Evolutionary conservation across 1,140 invertebrate genomes (phyloP).

Genomic region (Chrysomallon squamiferum): DNA sequence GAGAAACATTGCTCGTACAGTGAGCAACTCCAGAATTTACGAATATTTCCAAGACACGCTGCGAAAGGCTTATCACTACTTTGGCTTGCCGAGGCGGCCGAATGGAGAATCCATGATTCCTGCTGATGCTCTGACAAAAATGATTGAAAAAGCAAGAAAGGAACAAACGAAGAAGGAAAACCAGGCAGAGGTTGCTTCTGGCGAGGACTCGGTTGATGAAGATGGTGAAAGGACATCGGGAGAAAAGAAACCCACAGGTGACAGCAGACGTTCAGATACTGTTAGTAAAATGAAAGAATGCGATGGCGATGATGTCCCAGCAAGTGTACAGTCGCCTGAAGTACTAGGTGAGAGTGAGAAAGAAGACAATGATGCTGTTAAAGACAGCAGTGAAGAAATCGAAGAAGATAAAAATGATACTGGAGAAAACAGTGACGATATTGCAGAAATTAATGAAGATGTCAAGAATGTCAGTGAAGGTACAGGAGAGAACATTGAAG

Average conservation of each 20-base stretch:
- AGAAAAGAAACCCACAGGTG: too few relatives aligned
- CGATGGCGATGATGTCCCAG: not conserved
- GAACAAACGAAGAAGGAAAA: not conserved
- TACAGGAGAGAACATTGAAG: not conserved
- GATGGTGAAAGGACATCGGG: too few relatives aligned
- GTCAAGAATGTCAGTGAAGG: not conserved
- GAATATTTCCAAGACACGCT: constrained; percentile 65
- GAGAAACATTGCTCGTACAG: constrained; percentile 64
- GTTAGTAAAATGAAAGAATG: not conserved
- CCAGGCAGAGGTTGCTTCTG: not conserved
- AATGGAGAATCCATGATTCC: constrained; percentile 12
- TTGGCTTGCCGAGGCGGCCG: constrained; percentile 60
- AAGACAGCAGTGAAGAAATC: not conserved
- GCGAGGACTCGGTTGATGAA: not conserved
- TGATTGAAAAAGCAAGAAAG: constrained; percentile 5
- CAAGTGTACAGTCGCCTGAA: not conserved
- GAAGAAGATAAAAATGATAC: not conserved
- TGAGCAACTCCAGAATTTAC: constrained; percentile 62
- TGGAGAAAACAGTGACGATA: not conserved
- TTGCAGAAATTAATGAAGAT: not conserved
- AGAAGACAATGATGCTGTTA: not conserved
- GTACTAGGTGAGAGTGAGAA: not conserved
- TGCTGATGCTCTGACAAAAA: constrained; percentile 5
- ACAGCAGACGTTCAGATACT: too few relatives aligned
- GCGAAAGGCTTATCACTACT: constrained; percentile 63